Conservation (phyloP, 2,888 invertebrate species). For the Polydrusus pterygomalis region DNA sequence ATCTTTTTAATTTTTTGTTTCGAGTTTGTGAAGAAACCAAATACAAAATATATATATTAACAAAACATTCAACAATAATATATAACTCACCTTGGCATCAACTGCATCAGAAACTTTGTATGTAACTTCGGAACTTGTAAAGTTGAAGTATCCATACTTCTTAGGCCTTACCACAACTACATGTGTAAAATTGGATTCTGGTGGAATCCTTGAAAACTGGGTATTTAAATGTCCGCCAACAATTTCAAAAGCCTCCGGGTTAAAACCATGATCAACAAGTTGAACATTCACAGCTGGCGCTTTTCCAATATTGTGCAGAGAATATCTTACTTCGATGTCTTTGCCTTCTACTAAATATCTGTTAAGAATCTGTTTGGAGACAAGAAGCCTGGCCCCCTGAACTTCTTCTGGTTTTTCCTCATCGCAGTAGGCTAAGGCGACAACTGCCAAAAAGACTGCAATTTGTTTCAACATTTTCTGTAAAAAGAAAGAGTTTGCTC, state of each 20-base stretch:
- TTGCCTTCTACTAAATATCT: slow-evolving; percentile 97
- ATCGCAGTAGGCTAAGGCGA: slow-evolving; percentile 66
- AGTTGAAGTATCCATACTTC: slow-evolving; percentile 96
- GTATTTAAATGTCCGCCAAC: slow-evolving; percentile 91
- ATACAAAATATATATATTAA: too few species aligned
- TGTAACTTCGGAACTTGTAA: slow-evolving; percentile 94
- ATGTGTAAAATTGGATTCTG: slow-evolving; percentile 95
- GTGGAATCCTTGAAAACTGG: slow-evolving; percentile 91
- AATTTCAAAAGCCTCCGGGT: slow-evolving; percentile 91
- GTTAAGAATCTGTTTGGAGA: slow-evolving; percentile 96
- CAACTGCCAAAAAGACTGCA: slow-evolving; percentile 57
- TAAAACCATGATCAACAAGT: slow-evolving; percentile 93
- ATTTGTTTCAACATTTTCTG: slow-evolving; percentile 60
- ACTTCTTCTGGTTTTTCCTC: slow-evolving; percentile 79
- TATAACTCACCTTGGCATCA: slow-evolving; percentile 58
- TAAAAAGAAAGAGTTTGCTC: slow-evolving; percentile 2
- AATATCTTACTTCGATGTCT: slow-evolving; percentile 97
- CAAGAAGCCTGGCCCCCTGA: slow-evolving; percentile 86
- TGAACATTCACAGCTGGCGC: slow-evolving; percentile 93
- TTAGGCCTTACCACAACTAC: slow-evolving; percentile 93
- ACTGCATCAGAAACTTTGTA: slow-evolving; percentile 85
- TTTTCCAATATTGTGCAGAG: slow-evolving; percentile 93
- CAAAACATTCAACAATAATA: neutral
- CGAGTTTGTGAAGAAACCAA: too few species aligned
- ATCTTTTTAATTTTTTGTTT: too few species aligned